These are phyloP conservation scores for Hepsetus odoe DNA, from an alignment of 2,113 vertebrate genomes.

Conservation along the genomic window DNA sequence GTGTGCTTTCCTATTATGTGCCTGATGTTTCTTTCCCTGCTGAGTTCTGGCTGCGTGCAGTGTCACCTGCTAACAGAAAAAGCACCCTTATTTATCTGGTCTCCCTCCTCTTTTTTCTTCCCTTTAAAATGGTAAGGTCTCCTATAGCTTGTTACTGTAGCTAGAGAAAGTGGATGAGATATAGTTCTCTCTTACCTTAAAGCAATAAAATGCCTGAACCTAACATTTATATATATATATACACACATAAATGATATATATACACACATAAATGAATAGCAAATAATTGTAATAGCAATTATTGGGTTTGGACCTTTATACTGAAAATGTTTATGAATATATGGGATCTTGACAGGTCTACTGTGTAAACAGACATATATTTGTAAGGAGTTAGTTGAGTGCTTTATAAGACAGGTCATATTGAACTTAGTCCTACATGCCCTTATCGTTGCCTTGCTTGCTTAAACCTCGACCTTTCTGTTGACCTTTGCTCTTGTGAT, in stretches of 20 bases:
- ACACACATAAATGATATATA: conserved; percentile 9
- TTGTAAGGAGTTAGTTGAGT: not conserved
- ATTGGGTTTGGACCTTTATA: not conserved
- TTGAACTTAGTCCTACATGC: not conserved
- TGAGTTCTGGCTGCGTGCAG: not conserved
- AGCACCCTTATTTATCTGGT: not conserved
- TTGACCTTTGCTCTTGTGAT: conserved; percentile 35
- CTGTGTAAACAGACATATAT: conserved; percentile 6
- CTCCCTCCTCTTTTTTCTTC: not conserved
- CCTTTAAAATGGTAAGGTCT: not conserved
- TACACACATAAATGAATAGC: not conserved
- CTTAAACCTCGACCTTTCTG: conserved; percentile 20
- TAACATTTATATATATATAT: conserved; percentile 24
- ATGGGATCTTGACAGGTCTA: not conserved
- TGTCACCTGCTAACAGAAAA: not conserved
- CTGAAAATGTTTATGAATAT: conserved; percentile 12
- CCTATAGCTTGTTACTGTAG: not conserved
- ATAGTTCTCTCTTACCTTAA: conserved; percentile 5
- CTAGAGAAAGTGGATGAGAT: not conserved
- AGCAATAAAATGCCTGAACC: conserved; percentile 37
- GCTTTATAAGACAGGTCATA: not conserved
- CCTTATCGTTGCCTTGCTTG: conserved; percentile 36
- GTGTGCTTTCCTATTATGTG: not conserved
- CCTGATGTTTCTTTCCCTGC: not conserved
- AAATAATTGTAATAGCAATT: not conserved